Evolutionary conservation across 2,113 vertebrate species (phyloP).

Genomic region (Toxotes chatareus): DNA sequence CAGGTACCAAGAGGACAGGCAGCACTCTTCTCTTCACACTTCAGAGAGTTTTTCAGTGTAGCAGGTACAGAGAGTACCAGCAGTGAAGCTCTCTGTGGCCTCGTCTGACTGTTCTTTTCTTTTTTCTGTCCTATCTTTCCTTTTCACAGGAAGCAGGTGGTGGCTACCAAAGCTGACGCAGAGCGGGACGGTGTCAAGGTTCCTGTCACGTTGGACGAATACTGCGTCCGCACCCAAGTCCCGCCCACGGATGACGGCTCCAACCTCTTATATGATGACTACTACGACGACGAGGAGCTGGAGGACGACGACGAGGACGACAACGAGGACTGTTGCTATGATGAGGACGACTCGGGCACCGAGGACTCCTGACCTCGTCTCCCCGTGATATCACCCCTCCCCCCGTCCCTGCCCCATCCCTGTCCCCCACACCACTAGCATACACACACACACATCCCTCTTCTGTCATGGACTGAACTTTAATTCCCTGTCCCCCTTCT

Average conservation of each 20-base stretch:
- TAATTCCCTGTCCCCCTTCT: constrained; percentile 8
- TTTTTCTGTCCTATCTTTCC: fast-evolving
- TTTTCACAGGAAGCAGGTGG: constrained; percentile 90
- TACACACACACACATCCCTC: constrained; percentile 14
- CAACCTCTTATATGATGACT: constrained; percentile 95
- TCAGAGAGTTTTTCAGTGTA: background rate
- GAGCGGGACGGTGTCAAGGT: constrained; percentile 95
- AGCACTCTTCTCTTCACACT: background rate
- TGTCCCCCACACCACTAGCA: background rate
- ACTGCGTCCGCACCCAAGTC: constrained; percentile 93
- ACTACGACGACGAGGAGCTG: constrained; percentile 92
- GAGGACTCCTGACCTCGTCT: constrained; percentile 91
- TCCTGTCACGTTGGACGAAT: constrained; percentile 94
- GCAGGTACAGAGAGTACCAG: background rate
- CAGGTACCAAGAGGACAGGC: constrained; percentile 80
- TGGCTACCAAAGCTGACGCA: constrained; percentile 92
- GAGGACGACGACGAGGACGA: constrained; percentile 85
- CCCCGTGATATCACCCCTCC: background rate
- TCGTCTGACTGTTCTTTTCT: background rate
- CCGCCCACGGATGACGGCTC: constrained; percentile 92
- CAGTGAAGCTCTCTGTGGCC: background rate
- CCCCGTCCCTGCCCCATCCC: constrained; percentile 10
- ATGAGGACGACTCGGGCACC: constrained; percentile 91
- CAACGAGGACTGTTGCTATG: constrained; percentile 89
- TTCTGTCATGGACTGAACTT: constrained; percentile 62